A percentile compares a stretch with the other conserved stretches of the same genome.
These are phyloP conservation scores for Myotis planiceps DNA, from an alignment of 2,797 vertebrate species.

Conservation along the genomic window DNA sequence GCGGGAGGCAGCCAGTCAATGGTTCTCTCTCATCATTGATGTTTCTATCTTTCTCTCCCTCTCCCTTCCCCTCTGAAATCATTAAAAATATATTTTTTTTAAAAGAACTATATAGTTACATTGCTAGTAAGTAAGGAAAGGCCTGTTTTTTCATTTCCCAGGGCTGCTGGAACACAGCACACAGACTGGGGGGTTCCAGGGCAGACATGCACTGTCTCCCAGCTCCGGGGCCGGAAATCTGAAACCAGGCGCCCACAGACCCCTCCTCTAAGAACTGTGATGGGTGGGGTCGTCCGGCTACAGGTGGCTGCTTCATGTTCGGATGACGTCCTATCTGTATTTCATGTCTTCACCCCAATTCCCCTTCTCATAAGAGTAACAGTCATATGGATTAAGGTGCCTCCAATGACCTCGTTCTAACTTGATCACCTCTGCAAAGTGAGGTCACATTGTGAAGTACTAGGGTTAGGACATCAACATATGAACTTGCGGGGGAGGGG, in stretches of 20 bases:
- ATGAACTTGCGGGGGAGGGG: neutral
- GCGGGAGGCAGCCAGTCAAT: too few species aligned
- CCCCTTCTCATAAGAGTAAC: neutral
- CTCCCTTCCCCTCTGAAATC: too few species aligned
- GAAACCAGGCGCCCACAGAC: neutral
- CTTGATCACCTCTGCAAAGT: neutral
- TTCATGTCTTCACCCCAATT: neutral
- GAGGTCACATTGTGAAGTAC: neutral
- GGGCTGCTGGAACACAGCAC: neutral
- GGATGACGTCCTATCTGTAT: fast-evolving
- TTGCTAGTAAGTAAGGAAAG: neutral
- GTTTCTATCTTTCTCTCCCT: too few species aligned
- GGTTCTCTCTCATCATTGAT: too few species aligned
- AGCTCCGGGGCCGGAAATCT: neutral
- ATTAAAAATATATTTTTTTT: too few species aligned
- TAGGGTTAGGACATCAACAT: neutral
- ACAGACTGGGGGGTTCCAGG: neutral
- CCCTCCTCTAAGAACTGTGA: neutral
- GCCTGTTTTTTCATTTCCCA: neutral
- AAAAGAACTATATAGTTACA: neutral
- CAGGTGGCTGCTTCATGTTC: fast-evolving
- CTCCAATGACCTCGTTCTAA: neutral
- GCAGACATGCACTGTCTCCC: neutral
- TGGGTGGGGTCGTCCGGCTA: neutral
- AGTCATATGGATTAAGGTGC: neutral